Conservation (phyloP, 2,797 vertebrate species). For the Aythya fuligula region DNA sequence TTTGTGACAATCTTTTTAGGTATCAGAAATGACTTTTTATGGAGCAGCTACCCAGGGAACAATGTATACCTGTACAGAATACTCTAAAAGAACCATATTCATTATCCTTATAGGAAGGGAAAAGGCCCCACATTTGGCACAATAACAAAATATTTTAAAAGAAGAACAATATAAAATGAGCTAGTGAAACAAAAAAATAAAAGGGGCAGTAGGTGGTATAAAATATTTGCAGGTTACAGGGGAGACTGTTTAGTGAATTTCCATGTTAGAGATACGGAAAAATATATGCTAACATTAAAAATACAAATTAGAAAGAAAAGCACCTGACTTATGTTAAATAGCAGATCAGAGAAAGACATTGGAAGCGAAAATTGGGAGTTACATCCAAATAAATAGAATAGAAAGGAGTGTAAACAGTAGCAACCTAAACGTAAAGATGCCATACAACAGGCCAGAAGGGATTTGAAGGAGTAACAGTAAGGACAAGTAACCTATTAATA, state of each 20-base stretch:
- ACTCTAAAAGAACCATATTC: background rate
- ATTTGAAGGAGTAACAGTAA: constrained; percentile 37
- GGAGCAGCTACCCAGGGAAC: background rate
- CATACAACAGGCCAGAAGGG: background rate
- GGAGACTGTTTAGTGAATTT: background rate
- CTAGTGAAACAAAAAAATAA: background rate
- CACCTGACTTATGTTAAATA: background rate
- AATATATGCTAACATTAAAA: background rate
- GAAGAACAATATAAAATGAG: background rate
- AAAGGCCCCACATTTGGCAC: background rate
- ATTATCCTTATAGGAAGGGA: background rate
- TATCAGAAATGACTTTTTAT: background rate
- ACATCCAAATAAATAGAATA: background rate
- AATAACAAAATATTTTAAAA: background rate
- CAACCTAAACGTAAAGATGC: background rate
- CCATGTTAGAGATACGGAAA: background rate
- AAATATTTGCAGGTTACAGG: background rate
- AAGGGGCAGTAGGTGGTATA: background rate
- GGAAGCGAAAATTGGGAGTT: background rate
- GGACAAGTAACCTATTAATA: constrained; percentile 42
- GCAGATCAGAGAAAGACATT: background rate
- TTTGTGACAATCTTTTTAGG: background rate
- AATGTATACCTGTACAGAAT: background rate
- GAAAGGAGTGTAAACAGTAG: background rate
- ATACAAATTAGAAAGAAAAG: background rate